Conservation (phyloP, 2,113 vertebrate species). For the Eurypyga helias region DNA sequence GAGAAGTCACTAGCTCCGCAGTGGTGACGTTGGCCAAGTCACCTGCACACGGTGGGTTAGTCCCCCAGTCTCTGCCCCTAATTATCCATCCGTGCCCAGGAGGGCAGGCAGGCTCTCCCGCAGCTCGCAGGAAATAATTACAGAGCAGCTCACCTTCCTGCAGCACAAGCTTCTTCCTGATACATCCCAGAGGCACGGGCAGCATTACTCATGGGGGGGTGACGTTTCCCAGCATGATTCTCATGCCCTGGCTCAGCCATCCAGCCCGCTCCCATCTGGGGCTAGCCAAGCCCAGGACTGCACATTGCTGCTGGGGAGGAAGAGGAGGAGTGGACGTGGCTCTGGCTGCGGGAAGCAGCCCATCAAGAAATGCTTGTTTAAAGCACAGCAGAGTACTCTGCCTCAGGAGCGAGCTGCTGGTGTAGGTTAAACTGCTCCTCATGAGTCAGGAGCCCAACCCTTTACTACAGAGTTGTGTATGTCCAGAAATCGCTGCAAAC, state of each 20-base stretch:
- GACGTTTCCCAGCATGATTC: not conserved
- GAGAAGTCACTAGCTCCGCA: not conserved
- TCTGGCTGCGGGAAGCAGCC: not conserved
- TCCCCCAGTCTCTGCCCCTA: not conserved
- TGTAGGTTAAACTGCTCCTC: not conserved
- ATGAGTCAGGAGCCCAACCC: not conserved
- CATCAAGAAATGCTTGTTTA: conserved; percentile 36
- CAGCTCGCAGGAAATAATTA: conserved; percentile 35
- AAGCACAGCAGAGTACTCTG: not conserved
- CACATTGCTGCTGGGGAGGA: rapidly evolving
- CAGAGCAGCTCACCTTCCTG: conserved; percentile 17
- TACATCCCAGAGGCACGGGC: not conserved
- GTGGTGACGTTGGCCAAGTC: not conserved
- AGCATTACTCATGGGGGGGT: conserved; percentile 8
- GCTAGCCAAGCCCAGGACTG: not conserved
- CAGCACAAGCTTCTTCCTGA: not conserved
- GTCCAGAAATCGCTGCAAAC: not conserved
- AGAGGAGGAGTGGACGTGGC: not conserved
- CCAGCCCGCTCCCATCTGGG: not conserved
- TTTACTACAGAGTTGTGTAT: not conserved
- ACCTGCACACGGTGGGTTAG: not conserved
- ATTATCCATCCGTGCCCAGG: not conserved
- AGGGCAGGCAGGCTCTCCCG: not conserved
- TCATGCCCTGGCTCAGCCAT: rapidly evolving
- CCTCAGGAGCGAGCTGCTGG: not conserved